These are phyloP conservation scores for Adrianichthys oophorus DNA, from an alignment of 2,797 vertebrate genomes.

Conservation along the genomic window DNA sequence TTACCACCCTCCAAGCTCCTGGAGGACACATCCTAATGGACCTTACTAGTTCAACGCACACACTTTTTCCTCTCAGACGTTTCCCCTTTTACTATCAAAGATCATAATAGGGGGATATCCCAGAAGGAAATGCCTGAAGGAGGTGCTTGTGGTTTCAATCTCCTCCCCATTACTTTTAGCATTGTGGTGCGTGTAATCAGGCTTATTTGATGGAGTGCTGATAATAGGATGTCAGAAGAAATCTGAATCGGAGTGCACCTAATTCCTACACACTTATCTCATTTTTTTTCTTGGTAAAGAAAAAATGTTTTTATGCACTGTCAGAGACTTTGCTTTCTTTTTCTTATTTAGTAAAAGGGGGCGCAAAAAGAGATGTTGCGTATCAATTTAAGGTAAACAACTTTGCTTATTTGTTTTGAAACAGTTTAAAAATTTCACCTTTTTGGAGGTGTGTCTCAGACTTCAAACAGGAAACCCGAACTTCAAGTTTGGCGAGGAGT, in stretches of 20 bases:
- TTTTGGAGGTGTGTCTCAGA: conserved; percentile 5
- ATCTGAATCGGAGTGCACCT: conserved; percentile 19
- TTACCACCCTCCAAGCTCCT: conserved; percentile 40
- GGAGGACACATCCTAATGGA: conserved; percentile 61
- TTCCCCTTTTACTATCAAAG: conserved; percentile 62
- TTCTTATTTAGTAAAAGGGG: too few relatives aligned
- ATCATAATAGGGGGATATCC: conserved; percentile 70
- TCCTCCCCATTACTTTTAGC: conserved; percentile 42
- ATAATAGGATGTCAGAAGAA: conserved; percentile 52
- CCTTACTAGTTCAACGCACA: conserved; percentile 58
- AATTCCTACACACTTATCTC: conserved; percentile 16
- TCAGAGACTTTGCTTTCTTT: too few relatives aligned
- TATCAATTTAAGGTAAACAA: not conserved
- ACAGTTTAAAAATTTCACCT: conserved; percentile 13
- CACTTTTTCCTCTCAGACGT: conserved; percentile 63
- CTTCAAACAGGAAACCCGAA: conserved; percentile 26
- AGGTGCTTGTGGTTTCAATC: conserved; percentile 53
- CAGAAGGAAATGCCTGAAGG: conserved; percentile 78
- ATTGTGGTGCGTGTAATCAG: conserved; percentile 56
- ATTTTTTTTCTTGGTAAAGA: not conserved
- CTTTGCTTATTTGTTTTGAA: conserved; percentile 13
- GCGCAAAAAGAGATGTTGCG: too few relatives aligned
- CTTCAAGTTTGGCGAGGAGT: conserved; percentile 18
- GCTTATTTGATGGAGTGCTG: conserved; percentile 63
- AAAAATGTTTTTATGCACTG: too few relatives aligned